Conservation (phyloP, 2,888 invertebrate genomes). For the Athalia circularis region DNA sequence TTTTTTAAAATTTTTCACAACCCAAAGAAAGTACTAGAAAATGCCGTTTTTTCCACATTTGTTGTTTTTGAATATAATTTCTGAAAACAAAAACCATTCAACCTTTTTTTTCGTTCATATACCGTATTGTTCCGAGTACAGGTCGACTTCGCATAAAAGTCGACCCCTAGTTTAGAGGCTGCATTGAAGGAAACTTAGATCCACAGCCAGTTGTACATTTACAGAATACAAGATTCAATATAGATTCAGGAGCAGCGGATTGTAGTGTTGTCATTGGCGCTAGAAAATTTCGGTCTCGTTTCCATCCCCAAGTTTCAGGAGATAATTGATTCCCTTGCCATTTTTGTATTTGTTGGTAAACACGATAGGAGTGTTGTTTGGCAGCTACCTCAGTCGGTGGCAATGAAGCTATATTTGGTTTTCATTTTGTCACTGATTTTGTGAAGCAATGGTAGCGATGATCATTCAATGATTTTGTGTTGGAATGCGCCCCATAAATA, state of each 20-base stretch:
- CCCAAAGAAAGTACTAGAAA: too few relatives aligned
- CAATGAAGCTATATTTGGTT: conserved; percentile 43
- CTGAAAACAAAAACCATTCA: too few relatives aligned
- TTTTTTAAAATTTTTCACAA: too few relatives aligned
- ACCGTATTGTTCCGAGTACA: too few relatives aligned
- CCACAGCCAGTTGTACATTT: conserved; percentile 19
- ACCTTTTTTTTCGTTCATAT: too few relatives aligned
- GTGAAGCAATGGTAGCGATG: conserved; percentile 44
- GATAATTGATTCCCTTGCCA: conserved; percentile 34
- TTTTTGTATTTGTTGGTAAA: conserved; percentile 48
- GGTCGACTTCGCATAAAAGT: too few relatives aligned
- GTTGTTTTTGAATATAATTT: too few relatives aligned
- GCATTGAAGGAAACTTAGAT: too few relatives aligned
- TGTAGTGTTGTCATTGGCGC: neutral
- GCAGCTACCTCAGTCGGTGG: conserved; percentile 49
- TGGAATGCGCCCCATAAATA: conserved; percentile 43
- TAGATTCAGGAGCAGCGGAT: neutral
- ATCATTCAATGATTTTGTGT: conserved; percentile 4
- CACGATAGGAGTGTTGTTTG: conserved; percentile 43
- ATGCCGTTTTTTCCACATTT: too few relatives aligned
- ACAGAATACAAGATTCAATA: neutral
- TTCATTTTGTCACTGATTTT: conserved; percentile 21
- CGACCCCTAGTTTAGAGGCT: too few relatives aligned
- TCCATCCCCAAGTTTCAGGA: conserved; percentile 52
- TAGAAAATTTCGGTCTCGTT: neutral